Evolutionary conservation across 1,140 invertebrate genomes (phyloP).

Genomic region (Hesperophylax magnus): DNA sequence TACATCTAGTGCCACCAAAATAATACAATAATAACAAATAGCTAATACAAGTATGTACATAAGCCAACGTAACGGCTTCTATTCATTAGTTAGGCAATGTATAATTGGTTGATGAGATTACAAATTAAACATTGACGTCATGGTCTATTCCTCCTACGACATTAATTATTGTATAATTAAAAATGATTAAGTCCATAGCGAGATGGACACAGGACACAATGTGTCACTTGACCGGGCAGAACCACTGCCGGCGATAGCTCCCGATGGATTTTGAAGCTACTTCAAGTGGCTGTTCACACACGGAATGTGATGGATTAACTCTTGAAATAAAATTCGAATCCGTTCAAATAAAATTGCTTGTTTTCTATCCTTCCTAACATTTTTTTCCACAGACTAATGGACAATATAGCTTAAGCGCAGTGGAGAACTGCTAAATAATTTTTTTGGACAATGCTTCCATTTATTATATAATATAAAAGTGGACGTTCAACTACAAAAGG

Average conservation of each 20-base stretch:
- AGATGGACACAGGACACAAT: neutral
- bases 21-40: neutral
- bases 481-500: neutral
- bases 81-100: neutral
- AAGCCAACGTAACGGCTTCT: neutral
- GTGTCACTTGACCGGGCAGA: slow-evolving; percentile 27
- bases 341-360: neutral
- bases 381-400: neutral
- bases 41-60: neutral
- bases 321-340: neutral
- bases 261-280: neutral
- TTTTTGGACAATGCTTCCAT: too few species aligned
- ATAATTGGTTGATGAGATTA: slow-evolving; percentile 54
- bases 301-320: neutral
- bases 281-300: slow-evolving; percentile 7
- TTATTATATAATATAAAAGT: neutral
- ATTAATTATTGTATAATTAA: slow-evolving; percentile 56
- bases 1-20: neutral
- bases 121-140: slow-evolving; percentile 53
- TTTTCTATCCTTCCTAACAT: neutral
- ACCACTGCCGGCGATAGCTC: neutral
- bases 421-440: neutral
- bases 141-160: slow-evolving; percentile 7
- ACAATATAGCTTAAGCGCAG: neutral
- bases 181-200: slow-evolving; percentile 49